Percentiles rank a stretch among this genome's conserved stretches.
phyloP scores from a whole-genome alignment of 35 echinoderm and acorn worm species.

The Hemicentrotus pulcherrimus region DNA sequence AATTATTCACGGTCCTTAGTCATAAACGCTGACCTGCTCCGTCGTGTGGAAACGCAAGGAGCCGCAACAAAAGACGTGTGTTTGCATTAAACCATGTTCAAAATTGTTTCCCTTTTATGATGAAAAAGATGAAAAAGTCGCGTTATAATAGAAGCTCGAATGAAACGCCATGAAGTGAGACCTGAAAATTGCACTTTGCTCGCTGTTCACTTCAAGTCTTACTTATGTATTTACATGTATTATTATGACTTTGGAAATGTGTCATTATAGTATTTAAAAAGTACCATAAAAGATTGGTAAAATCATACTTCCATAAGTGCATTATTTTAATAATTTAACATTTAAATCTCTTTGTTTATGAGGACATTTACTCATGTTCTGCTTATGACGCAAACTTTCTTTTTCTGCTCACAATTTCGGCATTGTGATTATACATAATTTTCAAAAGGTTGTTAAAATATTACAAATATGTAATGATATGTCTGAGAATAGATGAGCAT shows the following conservation, averaged over 20 bases:
- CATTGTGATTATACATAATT: too few relatives aligned
- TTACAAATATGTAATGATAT: too few relatives aligned
- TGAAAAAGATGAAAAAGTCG: neutral
- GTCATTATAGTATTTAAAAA: neutral
- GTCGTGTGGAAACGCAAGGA: conserved; percentile 30
- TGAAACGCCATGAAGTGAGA: neutral
- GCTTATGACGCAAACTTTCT: too few relatives aligned
- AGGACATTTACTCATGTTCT: too few relatives aligned
- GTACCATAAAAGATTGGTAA: neutral
- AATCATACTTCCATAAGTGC: neutral
- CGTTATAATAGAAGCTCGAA: neutral
- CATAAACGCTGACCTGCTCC: conserved; percentile 31
- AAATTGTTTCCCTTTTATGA: conserved; percentile 41
- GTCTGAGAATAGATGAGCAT: too few relatives aligned
- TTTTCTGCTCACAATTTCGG: too few relatives aligned
- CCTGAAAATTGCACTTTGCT: neutral
- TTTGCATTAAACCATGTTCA: conserved; percentile 30
- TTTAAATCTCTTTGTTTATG: too few relatives aligned
- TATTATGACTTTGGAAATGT: neutral
- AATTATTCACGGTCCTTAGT: conserved; percentile 54
- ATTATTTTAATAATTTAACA: too few relatives aligned
- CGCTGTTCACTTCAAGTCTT: neutral
- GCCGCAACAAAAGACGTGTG: conserved; percentile 30
- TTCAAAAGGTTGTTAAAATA: too few relatives aligned
- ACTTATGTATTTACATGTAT: neutral